phyloP scores from a whole-genome alignment of 2,888 invertebrate genomes.

The Tromatobia lineatoria region DNA sequence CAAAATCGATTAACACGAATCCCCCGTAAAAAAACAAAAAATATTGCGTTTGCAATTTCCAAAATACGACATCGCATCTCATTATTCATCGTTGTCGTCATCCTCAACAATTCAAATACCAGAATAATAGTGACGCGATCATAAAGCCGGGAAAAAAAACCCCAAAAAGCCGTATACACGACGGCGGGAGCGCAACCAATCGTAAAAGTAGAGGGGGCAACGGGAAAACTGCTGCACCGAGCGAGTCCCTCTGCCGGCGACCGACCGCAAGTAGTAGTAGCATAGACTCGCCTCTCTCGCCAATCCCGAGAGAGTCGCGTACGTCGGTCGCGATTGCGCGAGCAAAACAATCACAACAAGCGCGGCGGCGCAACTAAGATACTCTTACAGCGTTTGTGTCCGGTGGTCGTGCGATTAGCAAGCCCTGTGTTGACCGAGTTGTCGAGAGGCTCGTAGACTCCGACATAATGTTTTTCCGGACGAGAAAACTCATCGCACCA shows the following conservation, averaged over 20 bases:
- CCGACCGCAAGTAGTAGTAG: conserved; percentile 7
- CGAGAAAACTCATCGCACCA: conserved; percentile 36
- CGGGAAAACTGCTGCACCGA: neutral
- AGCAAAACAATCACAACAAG: conserved; percentile 65
- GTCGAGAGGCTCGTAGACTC: conserved; percentile 15
- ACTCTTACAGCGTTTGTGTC: conserved; percentile 15
- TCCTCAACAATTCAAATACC: too few relatives aligned
- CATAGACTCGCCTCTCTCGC: conserved; percentile 25
- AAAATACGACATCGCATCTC: too few relatives aligned
- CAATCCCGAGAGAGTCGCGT: conserved; percentile 33
- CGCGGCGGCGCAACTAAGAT: conserved; percentile 41
- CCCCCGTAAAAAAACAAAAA: too few relatives aligned
- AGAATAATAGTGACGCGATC: too few relatives aligned
- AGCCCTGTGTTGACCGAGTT: conserved; percentile 51
- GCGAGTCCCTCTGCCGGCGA: neutral
- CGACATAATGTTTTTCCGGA: conserved; percentile 50
- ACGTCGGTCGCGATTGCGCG: conserved; percentile 46
- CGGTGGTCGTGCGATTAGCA: conserved; percentile 36
- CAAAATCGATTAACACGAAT: too few relatives aligned
- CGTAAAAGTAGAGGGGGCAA: too few relatives aligned
- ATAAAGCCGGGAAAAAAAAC: too few relatives aligned
- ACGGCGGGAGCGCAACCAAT: too few relatives aligned
- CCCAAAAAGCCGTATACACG: too few relatives aligned
- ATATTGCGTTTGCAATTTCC: too few relatives aligned
- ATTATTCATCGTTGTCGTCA: too few relatives aligned